These are phyloP conservation scores for Ageneiosus marmoratus DNA, from an alignment of 2,113 vertebrate species.

Conservation along the genomic window DNA sequence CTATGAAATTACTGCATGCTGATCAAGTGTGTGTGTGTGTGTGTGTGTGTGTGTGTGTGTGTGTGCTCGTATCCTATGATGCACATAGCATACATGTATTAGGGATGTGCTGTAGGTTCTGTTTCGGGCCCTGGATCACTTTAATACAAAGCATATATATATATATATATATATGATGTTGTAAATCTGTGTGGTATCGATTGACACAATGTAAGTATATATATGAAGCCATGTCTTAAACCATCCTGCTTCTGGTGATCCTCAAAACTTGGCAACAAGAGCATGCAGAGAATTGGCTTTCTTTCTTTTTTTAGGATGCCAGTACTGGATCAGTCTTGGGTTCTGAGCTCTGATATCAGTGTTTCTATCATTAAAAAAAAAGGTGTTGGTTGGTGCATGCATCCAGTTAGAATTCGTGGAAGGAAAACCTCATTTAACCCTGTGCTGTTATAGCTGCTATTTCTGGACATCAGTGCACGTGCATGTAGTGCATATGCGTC, in stretches of 20 bases:
- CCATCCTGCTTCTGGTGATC: background rate
- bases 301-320: background rate
- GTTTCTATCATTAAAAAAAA: background rate
- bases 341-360: background rate
- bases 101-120: background rate
- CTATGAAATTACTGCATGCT: background rate
- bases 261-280: background rate
- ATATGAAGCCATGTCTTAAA: background rate
- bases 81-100: background rate
- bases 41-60: background rate
- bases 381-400: background rate
- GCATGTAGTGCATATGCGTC: background rate
- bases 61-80: background rate
- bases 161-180: background rate
- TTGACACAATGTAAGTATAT: background rate
- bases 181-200: background rate
- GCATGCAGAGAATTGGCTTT: background rate
- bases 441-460: background rate
- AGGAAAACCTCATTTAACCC: background rate
- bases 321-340: background rate
- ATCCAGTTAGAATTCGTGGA: background rate
- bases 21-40: background rate
- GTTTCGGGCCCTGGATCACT: background rate
- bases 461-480: background rate
- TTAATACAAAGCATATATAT: background rate